Evolutionary conservation across 2,888 invertebrate species (phyloP).

Genomic region (Dioctria rufipes): DNA sequence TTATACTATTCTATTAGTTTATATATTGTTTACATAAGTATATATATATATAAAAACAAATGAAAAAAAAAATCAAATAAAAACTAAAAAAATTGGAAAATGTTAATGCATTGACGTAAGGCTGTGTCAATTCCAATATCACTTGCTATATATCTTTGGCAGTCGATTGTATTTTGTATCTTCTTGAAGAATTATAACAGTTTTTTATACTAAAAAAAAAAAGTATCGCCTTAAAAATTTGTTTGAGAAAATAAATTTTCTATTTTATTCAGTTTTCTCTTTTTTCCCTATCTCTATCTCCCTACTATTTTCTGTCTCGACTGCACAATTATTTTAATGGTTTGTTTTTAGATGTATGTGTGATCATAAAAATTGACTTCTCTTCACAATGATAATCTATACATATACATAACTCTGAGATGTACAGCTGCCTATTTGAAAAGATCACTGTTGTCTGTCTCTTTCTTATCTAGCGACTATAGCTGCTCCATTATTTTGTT

Average conservation of each 20-base stretch:
- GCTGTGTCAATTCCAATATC: slow-evolving; percentile 50
- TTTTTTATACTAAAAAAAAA: slow-evolving; percentile 8
- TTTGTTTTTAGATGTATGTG: not conserved
- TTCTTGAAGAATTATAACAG: slow-evolving; percentile 3
- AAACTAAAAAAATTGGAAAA: slow-evolving; percentile 2
- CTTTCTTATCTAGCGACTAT: not conserved
- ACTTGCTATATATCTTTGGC: slow-evolving; percentile 29
- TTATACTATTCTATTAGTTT: no score
- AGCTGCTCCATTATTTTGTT: slow-evolving; percentile 31
- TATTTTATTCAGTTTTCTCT: not conserved
- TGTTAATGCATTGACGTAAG: slow-evolving; percentile 47
- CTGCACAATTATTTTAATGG: slow-evolving; percentile 9
- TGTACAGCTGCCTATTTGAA: slow-evolving; percentile 45
- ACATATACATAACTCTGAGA: slow-evolving; percentile 1
- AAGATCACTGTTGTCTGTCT: not conserved
- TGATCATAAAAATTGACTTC: slow-evolving; percentile 45
- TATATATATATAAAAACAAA: no score
- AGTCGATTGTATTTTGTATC: slow-evolving; percentile 22
- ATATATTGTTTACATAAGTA: slow-evolving; percentile 24
- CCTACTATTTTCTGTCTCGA: slow-evolving; percentile 4
- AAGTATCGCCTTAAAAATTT: slow-evolving; percentile 18
- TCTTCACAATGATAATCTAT: slow-evolving; percentile 36
- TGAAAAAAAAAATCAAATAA: slow-evolving; percentile 9
- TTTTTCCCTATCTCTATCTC: not conserved
- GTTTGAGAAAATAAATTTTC: no score